Base-by-base conservation (phyloP, 2,113 vertebrate genomes). In the Colaptes auratus region DNA sequence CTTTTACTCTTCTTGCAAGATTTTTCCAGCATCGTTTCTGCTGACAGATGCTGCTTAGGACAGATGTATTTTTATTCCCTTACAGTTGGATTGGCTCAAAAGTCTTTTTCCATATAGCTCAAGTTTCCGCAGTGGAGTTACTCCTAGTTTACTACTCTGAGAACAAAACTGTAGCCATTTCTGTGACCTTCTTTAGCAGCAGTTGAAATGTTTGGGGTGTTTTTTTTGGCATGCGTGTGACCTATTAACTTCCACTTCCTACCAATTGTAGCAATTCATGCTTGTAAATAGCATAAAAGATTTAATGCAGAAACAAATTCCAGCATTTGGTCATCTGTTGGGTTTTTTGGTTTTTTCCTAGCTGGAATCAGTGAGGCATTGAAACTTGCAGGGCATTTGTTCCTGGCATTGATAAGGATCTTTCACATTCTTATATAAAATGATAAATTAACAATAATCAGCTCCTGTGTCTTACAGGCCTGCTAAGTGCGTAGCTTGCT, bases 31-130 rank as follows among this genome's bases (percentile, higher is more conserved):
- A 0, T 59, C 10, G 28, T 91, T 92, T 90, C 71, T 94, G 84
- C 78, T 93, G 94, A 90, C 63, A 73, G 72, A 79, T 82, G 73
- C 70, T 93, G n/a, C 80, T 88, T 88, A 82, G 91, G 71, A 89
- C 66, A 82, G 83, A 75, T 69, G 59, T 86, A 75, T 88, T 94
- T 93, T 96, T 92, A 72, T 84, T 86, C 81, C 63, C 35, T 92
- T 89, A 72, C 66, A 82, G 39, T 31, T 79, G 67, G 77, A 61
- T 93, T 89, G 77, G 69, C 90, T 94, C 74, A 84, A 90, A 84
- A 5, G 0, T 56, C 55, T 65, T 84, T 89, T 88, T 90, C 80
- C 67, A 69, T 6, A 27, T 70, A 87, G 56, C 55, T 93, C 63
- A 61, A 88, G 39, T 82, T 88, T 90, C 80, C 4, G 3, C 65